Base-by-base conservation (phyloP, 1,140 invertebrate species). In the Proales similis region DNA sequence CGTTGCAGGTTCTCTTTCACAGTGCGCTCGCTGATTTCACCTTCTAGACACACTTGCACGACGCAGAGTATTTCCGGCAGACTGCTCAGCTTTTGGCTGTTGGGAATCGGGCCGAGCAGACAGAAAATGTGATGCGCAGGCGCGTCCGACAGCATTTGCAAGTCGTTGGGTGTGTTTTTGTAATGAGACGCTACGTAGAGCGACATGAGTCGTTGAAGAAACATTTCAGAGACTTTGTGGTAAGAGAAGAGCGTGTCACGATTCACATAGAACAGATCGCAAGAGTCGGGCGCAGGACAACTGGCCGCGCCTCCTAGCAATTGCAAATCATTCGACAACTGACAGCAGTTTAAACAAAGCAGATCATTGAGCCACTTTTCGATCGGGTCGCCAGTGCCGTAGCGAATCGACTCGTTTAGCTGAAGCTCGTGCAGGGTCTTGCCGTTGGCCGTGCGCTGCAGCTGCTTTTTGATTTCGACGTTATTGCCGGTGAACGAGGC, bases 71-170 rank as follows among this genome's bases (percentile, higher is more conserved):
- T 85, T 74, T 96, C 89, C 0, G 93, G 93, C 51, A 96, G 63
- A 14, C 70, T 62, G 4, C 65, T 71, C 75, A 79, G 70, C 65
- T 84, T 84, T 63, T 80, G 79, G 27, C 83, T 80, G 4, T 82
- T 80, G 1, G 87, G 81, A 30, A 61, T 29, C 0, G 93, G 91
- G 0, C 89, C 89, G 46, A 98, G 78, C 12, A 99, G 77, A 70
- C 90, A 93, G 78, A 97, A 99, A 17, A 99, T 73, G 75, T 95
- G 88, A 79, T 99, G 94, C 3, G 90, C 91, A 0, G 94, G 94
- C 7, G 94, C 93, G 80, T 99, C 95, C 9, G 92, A 93, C 77
- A 99, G 82, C 82, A 98, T 86, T 80, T 98, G 93, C 7, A 99
- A 78, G 79, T 99, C 95, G 80, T 99, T 96, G 1, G 95, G 95